These are phyloP conservation scores for Himalopsyche anomala DNA, from an alignment of 2,888 invertebrate species.

Conservation along the genomic window DNA sequence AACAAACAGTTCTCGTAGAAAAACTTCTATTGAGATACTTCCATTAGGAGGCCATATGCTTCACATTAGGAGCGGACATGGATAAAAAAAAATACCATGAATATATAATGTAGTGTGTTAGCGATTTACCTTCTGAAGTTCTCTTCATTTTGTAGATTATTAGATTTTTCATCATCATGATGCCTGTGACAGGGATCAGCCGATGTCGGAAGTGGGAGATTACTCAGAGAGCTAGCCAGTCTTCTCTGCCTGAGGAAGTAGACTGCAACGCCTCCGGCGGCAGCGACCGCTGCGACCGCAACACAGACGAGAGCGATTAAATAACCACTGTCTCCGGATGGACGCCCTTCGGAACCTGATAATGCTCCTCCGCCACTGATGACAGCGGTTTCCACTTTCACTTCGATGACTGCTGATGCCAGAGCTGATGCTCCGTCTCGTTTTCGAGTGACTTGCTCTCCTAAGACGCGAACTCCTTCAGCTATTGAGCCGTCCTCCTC, in stretches of 20 bases:
- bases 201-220: slow-evolving; percentile 75
- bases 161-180: slow-evolving; percentile 91
- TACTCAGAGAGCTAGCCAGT: slow-evolving; percentile 74
- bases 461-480: slow-evolving; percentile 78
- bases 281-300: slow-evolving; percentile 71
- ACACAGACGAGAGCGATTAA: slow-evolving; percentile 73
- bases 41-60: no score
- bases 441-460: slow-evolving; percentile 80
- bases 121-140: slow-evolving; percentile 82
- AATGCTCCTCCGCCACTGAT: slow-evolving; percentile 75
- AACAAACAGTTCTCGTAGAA: no score
- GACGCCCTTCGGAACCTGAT: slow-evolving; percentile 53
- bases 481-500: slow-evolving; percentile 73
- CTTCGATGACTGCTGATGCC: slow-evolving; percentile 84
- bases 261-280: slow-evolving; percentile 73
- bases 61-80: no score
- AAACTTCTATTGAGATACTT: no score
- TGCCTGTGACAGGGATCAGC: slow-evolving; percentile 78
- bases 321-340: slow-evolving; percentile 69
- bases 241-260: slow-evolving; percentile 78
- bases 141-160: slow-evolving; percentile 94
- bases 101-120: background rate
- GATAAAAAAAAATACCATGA: background rate
- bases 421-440: slow-evolving; percentile 78
- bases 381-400: slow-evolving; percentile 85